Base-by-base conservation (phyloP, 2,888 invertebrate species). In the Drosophila ustulata region DNA sequence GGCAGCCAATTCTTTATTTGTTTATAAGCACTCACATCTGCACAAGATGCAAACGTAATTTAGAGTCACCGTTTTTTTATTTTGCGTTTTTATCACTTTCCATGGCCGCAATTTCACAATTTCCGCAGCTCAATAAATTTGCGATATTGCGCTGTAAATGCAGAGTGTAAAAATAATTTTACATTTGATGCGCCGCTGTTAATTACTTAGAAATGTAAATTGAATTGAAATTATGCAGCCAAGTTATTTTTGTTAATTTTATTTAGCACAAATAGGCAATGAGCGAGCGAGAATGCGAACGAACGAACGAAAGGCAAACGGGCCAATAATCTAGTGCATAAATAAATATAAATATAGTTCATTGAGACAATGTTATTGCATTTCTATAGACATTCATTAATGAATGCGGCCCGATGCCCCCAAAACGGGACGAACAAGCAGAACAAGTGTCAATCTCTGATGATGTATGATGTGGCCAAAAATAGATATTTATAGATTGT, bases 171-270 rank as follows among this genome's bases (percentile, higher is more conserved):
- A 52, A 75, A 52, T 57, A 37, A 32, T 34, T 67, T 47, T 28
- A n/a, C 25, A 45, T 64, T 52, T 51, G 50, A 18, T 28, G 37
- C 43, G n/a, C 18, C 26, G 26, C 11, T 45, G 51, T 61, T 58
- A 75, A 79, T 65, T 75, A 62, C 79, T 79, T 53, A 45, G 57
- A 58, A 65, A 52, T 61, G 58, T 11, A 45, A 70, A 70, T 69
- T 51, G 49, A 55, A 65, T 61, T 53, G 25, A 66, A 66, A 69
- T 41, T 63, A 63, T 66, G 61, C 61, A 66, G 56, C 51, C 9
- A 11, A 28, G 65, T 45, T 78, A 62, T 77, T 78, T 78, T 70
- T 61, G 45, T 56, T 72, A 26, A 39, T 49, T 61, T 61, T 57
- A 32, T 62, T 70, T 50, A 43, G 49, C 37, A 18, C 59, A 51